These are phyloP conservation scores for Ichneumon xanthorius DNA, from an alignment of 2,888 invertebrate species.

Conservation along the genomic window DNA sequence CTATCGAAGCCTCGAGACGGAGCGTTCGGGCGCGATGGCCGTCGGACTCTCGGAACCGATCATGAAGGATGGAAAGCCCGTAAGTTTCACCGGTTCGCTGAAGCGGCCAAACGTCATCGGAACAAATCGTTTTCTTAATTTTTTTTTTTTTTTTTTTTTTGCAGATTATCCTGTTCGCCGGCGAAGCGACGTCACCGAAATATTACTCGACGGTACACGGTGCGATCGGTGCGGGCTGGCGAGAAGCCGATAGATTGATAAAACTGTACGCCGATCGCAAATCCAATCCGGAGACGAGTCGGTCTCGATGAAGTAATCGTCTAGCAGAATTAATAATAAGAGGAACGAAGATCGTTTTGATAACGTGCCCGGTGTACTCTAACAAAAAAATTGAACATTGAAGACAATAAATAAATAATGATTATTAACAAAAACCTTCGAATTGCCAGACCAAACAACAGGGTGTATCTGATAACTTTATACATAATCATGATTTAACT, in stretches of 20 bases:
- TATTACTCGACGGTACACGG: slow-evolving; percentile 89
- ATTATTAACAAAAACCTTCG: too few relatives aligned
- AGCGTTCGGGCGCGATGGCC: slow-evolving; percentile 85
- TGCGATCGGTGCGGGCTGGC: slow-evolving; percentile 89
- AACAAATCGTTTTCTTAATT: not conserved
- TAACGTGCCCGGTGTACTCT: too few relatives aligned
- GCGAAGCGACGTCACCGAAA: slow-evolving; percentile 88
- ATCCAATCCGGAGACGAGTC: not conserved
- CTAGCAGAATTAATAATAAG: too few relatives aligned
- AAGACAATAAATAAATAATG: too few relatives aligned
- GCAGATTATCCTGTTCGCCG: slow-evolving; percentile 89
- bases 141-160: slow-evolving; percentile 41
- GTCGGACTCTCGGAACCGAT: slow-evolving; percentile 86
- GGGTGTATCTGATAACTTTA: too few relatives aligned
- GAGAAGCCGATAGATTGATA: slow-evolving; percentile 89
- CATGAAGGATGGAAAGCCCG: slow-evolving; percentile 80
- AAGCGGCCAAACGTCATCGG: not conserved
- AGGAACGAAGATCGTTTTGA: too few relatives aligned
- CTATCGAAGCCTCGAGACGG: slow-evolving; percentile 86
- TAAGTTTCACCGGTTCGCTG: slow-evolving; percentile 56
- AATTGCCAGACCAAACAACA: too few relatives aligned
- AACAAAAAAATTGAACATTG: too few relatives aligned
- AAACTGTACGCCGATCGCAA: slow-evolving; percentile 52
- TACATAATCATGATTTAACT: too few relatives aligned
- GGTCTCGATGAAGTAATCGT: too few relatives aligned